Evolutionary conservation across 1,140 invertebrate species (phyloP).

Genomic region (Harpegnathos saltator): DNA sequence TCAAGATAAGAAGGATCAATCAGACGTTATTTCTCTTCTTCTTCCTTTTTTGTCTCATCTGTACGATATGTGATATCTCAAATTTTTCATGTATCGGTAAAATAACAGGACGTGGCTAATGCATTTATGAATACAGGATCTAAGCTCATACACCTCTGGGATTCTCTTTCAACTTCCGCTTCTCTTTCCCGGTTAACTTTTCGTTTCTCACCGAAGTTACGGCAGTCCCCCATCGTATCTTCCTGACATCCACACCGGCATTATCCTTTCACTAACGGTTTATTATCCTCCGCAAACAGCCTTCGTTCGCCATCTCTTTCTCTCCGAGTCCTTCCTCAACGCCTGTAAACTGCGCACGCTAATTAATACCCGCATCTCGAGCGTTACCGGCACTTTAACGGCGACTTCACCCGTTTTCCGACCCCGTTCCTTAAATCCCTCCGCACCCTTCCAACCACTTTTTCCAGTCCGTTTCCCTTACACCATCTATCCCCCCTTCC

Average conservation of each 20-base stretch:
- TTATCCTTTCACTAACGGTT: slow-evolving; percentile 51
- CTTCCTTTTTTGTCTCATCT: no score
- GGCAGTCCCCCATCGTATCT: background rate
- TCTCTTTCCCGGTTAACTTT: background rate
- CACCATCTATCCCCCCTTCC: background rate
- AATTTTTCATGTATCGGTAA: no score
- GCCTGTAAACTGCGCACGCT: slow-evolving; percentile 33
- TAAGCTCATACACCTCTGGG: no score
- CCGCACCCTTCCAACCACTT: slow-evolving; percentile 14
- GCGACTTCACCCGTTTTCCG: slow-evolving; percentile 15
- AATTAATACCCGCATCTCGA: slow-evolving; percentile 35
- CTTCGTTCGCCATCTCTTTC: background rate
- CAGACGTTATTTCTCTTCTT: no score
- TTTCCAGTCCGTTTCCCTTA: slow-evolving; percentile 45
- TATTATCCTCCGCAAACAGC: slow-evolving; percentile 46
- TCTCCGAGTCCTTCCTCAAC: background rate
- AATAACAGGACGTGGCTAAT: no score
- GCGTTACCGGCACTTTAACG: slow-evolving; percentile 22
- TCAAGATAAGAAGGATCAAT: no score
- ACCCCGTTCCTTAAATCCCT: slow-evolving; percentile 7
- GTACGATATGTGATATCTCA: no score
- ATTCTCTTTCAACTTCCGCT: background rate
- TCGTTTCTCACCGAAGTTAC: background rate
- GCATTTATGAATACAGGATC: no score
- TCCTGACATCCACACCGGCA: slow-evolving; percentile 3